These are phyloP conservation scores for Drosophila willistoni DNA, from an alignment of 1,140 invertebrate species.

Conservation along the genomic window DNA sequence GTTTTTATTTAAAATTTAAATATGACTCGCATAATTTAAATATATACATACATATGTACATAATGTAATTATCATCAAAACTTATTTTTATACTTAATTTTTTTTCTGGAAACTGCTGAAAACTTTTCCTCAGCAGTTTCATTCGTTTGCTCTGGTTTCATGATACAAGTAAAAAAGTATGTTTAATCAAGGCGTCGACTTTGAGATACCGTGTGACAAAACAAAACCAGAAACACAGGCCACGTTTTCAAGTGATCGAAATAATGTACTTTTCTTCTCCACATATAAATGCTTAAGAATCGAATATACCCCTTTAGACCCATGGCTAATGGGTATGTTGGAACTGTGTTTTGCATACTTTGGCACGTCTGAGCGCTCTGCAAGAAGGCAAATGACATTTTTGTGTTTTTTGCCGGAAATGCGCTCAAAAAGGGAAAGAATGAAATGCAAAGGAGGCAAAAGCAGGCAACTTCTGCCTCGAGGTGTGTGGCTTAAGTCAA, in stretches of 20 bases:
- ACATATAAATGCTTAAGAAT: conserved; percentile 11
- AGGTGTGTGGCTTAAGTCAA: conserved; percentile 9
- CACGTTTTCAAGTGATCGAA: too few relatives aligned
- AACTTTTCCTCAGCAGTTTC: not conserved
- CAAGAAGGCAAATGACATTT: conserved; percentile 47
- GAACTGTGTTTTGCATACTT: conserved; percentile 39
- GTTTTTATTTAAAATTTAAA: too few relatives aligned
- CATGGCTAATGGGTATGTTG: conserved; percentile 5
- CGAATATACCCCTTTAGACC: conserved; percentile 12
- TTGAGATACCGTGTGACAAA: not conserved
- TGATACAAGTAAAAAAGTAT: not conserved
- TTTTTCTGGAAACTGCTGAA: not conserved
- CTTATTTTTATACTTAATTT: not conserved
- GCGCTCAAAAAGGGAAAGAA: conserved; percentile 5
- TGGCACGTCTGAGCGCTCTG: conserved; percentile 44
- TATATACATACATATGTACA: not conserved
- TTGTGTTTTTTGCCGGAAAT: conserved; percentile 48
- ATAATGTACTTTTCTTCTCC: conserved; percentile 21
- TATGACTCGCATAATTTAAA: too few relatives aligned
- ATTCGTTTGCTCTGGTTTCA: not conserved
- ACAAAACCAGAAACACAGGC: too few relatives aligned
- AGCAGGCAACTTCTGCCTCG: not conserved
- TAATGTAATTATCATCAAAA: conserved; percentile 25
- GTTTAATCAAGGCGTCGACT: not conserved
- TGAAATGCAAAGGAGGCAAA: not conserved